phyloP scores from a whole-genome alignment of 2,888 invertebrate genomes.

The Sinodicranocentrus sp. region DNA sequence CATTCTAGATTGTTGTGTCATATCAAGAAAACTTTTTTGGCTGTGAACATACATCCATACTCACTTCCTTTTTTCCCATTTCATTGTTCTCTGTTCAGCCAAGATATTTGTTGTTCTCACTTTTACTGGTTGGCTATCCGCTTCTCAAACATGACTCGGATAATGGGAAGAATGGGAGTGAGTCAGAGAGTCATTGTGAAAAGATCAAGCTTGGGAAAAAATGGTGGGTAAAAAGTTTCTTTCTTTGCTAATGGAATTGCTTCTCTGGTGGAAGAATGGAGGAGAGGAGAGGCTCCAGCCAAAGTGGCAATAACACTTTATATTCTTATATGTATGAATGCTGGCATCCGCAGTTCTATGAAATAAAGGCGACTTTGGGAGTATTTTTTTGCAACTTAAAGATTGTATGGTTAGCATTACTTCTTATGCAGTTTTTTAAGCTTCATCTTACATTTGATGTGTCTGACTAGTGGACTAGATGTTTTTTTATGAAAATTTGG shows the following conservation, averaged over 20 bases:
- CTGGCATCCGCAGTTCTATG: no score
- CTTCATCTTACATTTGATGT: constrained; percentile 22
- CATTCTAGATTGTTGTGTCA: no score
- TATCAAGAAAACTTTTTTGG: no score
- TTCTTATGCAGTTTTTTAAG: constrained; percentile 14
- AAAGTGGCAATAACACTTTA: constrained; percentile 16
- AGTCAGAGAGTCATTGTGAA: constrained; percentile 40
- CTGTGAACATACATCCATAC: no score
- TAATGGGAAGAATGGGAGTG: constrained; percentile 35
- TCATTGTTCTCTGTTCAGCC: background rate
- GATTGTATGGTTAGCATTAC: constrained; percentile 17
- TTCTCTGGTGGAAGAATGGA: constrained; percentile 22
- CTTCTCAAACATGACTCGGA: no score
- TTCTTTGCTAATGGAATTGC: constrained; percentile 54
- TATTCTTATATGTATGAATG: background rate
- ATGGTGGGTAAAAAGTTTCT: constrained; percentile 25
- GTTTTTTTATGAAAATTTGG: no score
- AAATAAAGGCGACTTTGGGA: no score
- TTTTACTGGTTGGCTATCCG: no score
- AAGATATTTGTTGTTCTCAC: background rate
- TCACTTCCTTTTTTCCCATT: background rate
- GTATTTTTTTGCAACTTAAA: background rate
- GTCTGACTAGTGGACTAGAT: background rate
- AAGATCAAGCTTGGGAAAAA: constrained; percentile 37
- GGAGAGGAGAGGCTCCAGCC: background rate